Evolutionary conservation across 1,140 invertebrate species (phyloP), one percentile per base, ranked within the genome.

Genomic region (Lanistes nyassanus): DNA sequence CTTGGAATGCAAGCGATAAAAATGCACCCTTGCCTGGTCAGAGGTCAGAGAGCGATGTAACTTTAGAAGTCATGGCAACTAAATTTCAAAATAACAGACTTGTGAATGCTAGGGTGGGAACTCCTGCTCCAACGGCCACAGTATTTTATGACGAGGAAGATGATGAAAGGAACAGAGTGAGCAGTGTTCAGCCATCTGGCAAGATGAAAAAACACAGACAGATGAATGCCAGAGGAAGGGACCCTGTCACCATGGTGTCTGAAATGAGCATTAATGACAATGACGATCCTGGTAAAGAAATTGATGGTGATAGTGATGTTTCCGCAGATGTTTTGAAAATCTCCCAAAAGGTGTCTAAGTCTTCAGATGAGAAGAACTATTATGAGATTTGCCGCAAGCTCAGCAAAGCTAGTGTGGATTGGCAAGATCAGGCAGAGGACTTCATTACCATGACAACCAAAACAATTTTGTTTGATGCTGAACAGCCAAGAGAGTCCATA

Each of bases 211-310:
- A 74, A 60, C 65, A 47, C 42, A 51, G 34, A 51, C 60, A 5
- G 26, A 21, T 3, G n/a, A 29, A 9, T 58, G 13, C n/a, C 34
- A 29, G 74, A 55, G 75, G 78, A 62, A 82, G 75, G 66, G 82
- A 83, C 55, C 34, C 83, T 42, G 67, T 80, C 1, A 84, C 83
- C 7, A 79, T 84, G 82, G 79, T 83, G 29, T 67, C 80, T 47
- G 76, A 79, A 68, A 29, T 78, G n/a, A 56, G 62, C n/a, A n/a
- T 53, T n/a, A n/a, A 53, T 51, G 71, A 66, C 11, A 56, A 56
- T n/a, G 69, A 73, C 51, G 75, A 68, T 66, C 72, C 56, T 31
- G 36, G 39, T 7, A 69, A 58, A 39, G 34, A 72, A 19, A 76
- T 70, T 39, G 42, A 56, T 26, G 75, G 78, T 51, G 53, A 75